Conservation (phyloP, 2,113 vertebrate species). For the Myotis yumanensis region DNA sequence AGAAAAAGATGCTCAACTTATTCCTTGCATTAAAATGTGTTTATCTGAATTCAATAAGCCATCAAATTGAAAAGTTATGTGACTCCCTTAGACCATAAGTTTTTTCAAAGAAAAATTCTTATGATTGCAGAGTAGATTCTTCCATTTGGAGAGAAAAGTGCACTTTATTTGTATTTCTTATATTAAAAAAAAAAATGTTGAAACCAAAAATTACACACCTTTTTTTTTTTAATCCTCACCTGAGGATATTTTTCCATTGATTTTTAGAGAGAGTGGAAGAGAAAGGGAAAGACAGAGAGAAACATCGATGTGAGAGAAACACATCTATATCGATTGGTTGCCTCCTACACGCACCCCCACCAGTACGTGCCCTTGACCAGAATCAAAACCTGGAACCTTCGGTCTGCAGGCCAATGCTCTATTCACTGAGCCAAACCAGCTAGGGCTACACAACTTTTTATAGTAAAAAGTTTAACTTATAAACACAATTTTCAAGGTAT, state of each 20-base stretch:
- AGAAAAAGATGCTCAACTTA: neutral
- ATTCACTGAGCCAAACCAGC: too few species aligned
- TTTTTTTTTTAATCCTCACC: too few species aligned
- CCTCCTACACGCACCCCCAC: too few species aligned
- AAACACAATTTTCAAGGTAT: neutral
- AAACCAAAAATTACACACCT: neutral
- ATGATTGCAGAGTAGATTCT: neutral
- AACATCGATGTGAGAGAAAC: too few species aligned
- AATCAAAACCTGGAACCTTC: too few species aligned
- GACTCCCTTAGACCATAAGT: neutral
- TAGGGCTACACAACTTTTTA: neutral
- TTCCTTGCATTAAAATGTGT: neutral
- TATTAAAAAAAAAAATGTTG: neutral
- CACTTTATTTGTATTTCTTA: neutral
- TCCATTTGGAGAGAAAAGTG: neutral
- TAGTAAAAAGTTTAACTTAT: conserved; percentile 20
- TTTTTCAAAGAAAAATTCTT: conserved; percentile 44
- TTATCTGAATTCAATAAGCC: conserved; percentile 3
- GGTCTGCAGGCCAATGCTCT: too few species aligned
- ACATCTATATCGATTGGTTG: too few species aligned
- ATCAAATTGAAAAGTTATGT: neutral
- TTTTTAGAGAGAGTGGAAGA: too few species aligned
- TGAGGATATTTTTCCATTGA: too few species aligned
- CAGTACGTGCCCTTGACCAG: too few species aligned
- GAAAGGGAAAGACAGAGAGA: too few species aligned